Percentiles rank a stretch among this genome's conserved stretches.
Conservation (phyloP, 2,797 vertebrate genomes). For the Aphelocoma californica region DNA sequence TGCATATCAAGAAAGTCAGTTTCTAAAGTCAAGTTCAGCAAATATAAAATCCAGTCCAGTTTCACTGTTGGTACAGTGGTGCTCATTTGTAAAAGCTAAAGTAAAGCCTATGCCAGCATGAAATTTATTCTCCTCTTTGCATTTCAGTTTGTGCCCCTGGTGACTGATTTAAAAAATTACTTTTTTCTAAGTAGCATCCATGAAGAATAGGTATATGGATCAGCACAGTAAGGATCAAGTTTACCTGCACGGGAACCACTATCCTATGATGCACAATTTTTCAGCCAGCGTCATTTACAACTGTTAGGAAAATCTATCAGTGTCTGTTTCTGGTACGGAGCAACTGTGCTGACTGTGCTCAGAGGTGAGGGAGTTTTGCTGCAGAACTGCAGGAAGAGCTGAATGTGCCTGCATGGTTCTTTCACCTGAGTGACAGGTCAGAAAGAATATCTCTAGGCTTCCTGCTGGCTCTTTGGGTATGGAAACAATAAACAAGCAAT, state of each 20-base stretch:
- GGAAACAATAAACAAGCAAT: neutral
- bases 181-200: neutral
- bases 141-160: neutral
- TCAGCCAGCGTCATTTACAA: neutral
- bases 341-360: neutral
- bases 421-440: neutral
- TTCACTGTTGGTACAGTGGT: neutral
- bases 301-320: neutral
- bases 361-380: neutral
- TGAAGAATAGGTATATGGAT: neutral
- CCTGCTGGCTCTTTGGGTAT: neutral
- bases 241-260: neutral
- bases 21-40: neutral
- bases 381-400: neutral
- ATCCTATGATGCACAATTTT: neutral
- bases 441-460: neutral
- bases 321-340: neutral
- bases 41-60: neutral
- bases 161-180: neutral
- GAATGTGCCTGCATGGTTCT: neutral
- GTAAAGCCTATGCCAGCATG: neutral
- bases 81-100: neutral
- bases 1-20: neutral
- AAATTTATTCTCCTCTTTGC: neutral
- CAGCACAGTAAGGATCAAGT: neutral